Evolutionary conservation across 1,140 invertebrate genomes (phyloP).

Genomic region (Saccostrea cuccullata): DNA sequence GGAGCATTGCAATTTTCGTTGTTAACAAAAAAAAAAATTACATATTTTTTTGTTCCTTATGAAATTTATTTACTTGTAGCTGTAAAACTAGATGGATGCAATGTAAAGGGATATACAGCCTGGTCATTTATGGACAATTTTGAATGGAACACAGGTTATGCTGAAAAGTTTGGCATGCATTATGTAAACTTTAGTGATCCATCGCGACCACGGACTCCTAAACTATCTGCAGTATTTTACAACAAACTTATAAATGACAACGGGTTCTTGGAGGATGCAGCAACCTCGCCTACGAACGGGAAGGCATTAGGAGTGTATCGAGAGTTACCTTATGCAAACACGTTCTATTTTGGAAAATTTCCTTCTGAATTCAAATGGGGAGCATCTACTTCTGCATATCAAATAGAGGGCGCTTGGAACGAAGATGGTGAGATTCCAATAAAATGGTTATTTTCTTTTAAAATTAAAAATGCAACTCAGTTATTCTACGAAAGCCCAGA

Average conservation of each 20-base stretch:
- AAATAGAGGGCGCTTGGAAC: constrained; percentile 78
- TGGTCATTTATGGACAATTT: constrained; percentile 91
- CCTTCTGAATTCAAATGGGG: constrained; percentile 77
- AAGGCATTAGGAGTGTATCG: constrained; percentile 33
- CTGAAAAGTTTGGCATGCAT: constrained; percentile 86
- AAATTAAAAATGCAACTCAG: no score
- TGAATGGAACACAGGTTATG: constrained; percentile 83
- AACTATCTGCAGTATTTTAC: constrained; percentile 77
- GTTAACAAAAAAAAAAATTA: background rate
- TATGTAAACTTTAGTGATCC: constrained; percentile 86
- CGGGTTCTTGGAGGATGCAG: constrained; percentile 57
- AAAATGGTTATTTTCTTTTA: background rate
- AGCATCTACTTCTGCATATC: constrained; percentile 77
- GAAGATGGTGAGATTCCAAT: constrained; percentile 70
- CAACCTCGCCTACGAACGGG: constrained; percentile 31
- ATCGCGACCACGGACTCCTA: constrained; percentile 83
- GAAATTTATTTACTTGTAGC: constrained; percentile 57
- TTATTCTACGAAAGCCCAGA: no score
- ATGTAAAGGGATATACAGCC: constrained; percentile 85
- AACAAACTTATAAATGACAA: constrained; percentile 55
- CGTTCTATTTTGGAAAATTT: constrained; percentile 71
- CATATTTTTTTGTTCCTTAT: constrained; percentile 39
- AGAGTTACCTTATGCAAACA: constrained; percentile 51
- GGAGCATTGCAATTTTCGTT: no score
- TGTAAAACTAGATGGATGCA: constrained; percentile 82